A percentile compares a stretch with the other conserved stretches of the same genome.
Evolutionary conservation across 2,888 invertebrate species (phyloP).

Genomic region (Aspidiotus destructor): DNA sequence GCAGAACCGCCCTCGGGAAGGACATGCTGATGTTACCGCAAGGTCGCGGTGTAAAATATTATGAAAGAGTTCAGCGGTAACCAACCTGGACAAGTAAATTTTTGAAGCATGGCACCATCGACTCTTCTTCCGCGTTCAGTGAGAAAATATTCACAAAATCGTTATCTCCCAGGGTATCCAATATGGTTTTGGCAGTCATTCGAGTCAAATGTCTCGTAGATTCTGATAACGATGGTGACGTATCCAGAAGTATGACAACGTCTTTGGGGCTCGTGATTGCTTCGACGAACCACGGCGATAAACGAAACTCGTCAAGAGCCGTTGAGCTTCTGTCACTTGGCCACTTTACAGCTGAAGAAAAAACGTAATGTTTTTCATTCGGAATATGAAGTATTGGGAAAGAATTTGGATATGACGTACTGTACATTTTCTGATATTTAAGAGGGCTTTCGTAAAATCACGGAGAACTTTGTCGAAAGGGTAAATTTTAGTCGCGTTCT

Average conservation of each 20-base stretch:
- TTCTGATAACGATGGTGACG: slow-evolving; percentile 76
- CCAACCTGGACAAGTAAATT: slow-evolving; percentile 76
- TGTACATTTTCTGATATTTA: too few relatives aligned
- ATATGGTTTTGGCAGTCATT: slow-evolving; percentile 75
- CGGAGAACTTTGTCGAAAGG: too few relatives aligned
- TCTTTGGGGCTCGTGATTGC: slow-evolving; percentile 97
- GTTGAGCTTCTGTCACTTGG: slow-evolving; percentile 36
- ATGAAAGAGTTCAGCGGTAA: too few relatives aligned
- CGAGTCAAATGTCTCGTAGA: slow-evolving; percentile 77
- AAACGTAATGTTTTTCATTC: neutral
- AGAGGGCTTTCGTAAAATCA: too few relatives aligned
- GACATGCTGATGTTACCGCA: too few relatives aligned
- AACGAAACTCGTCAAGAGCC: slow-evolving; percentile 77
- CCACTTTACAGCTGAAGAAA: slow-evolving; percentile 62
- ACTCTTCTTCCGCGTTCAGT: slow-evolving; percentile 73
- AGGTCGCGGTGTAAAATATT: too few relatives aligned
- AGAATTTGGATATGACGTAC: too few relatives aligned
- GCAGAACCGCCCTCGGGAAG: too few relatives aligned
- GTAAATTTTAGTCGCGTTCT: too few relatives aligned
- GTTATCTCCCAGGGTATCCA: slow-evolving; percentile 91
- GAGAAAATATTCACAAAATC: slow-evolving; percentile 93
- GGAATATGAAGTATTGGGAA: neutral
- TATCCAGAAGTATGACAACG: slow-evolving; percentile 71
- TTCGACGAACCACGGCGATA: slow-evolving; percentile 93
- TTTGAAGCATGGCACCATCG: slow-evolving; percentile 82